Base-by-base conservation (phyloP, 1,140 invertebrate species). In the Araneus ventricosus region DNA sequence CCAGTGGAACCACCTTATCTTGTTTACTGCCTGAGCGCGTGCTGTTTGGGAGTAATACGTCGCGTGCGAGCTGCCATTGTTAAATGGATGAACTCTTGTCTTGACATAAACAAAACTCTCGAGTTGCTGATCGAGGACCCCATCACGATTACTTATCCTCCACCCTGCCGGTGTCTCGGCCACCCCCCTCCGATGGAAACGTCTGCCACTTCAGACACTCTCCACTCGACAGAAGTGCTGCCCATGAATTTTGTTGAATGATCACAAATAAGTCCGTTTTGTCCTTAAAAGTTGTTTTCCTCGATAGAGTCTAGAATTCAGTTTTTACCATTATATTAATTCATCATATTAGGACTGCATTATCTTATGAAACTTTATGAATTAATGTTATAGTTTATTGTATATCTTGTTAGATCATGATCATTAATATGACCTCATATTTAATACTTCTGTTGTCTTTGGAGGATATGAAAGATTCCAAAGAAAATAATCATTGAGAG, bases 51-150 rank as follows among this genome's bases (percentile, higher is more conserved):
- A 63, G 85, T n/a, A 57, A 34, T 87, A 30, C 41, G 85, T 88
- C 87, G 87, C 87, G 87, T 88, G 87, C 87, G 34, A 70, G 41
- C 85, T 37, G 52, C 85, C 34, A 87, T 87, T 87, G 52, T 61
- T 70, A 87, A 87, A 87, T 67, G 67, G 27, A 70, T 37, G 30
- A 87, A 34, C 85, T 87, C 85, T 84, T 84, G 22, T 45, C 85
- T 67, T 34, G 87, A 17, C 87, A 37, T 59, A 90, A 90, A 90
- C 88, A 90, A 80, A 90, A 79, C 88, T 90, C 88, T 90, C 75
- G 88, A 90, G 88, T 80, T 90, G 67, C 88, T 27, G 52, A 20
- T 80, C 4, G 41, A 45, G 63, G 30, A 88, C n/a, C 41, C 39
- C 61, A 88, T 67, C 87, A 45, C 63, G 34, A 88, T 88, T 41